phyloP scores from a whole-genome alignment of 64 coral and sea anemone genomes.

The Montipora foliosa region DNA sequence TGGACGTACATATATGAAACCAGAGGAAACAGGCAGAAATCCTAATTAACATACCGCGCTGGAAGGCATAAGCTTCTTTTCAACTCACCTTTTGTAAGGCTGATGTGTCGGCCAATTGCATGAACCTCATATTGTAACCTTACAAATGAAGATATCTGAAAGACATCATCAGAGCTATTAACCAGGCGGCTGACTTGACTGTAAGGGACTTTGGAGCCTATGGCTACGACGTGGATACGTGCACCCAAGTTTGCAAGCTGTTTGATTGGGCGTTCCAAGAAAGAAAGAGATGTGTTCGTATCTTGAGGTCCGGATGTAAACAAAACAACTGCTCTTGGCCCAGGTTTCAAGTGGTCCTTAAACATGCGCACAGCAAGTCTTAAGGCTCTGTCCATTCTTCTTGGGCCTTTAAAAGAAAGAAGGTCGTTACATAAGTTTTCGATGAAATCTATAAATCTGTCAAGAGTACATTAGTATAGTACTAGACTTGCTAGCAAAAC shows the following conservation, averaged over 20 bases:
- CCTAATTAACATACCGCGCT: background rate
- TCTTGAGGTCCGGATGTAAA: conserved; percentile 69
- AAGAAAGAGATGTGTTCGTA: background rate
- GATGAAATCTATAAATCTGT: no score
- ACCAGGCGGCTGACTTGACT: conserved; percentile 18
- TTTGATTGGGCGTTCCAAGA: conserved; percentile 26
- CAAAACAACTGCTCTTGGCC: conserved; percentile 43
- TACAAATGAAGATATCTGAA: conserved; percentile 37
- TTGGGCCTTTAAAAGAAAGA: conserved; percentile 30
- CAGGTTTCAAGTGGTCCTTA: background rate
- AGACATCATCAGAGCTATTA: conserved; percentile 38
- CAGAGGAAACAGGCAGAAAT: no score
- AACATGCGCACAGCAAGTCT: conserved; percentile 49
- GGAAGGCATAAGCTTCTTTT: background rate
- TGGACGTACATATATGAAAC: no score
- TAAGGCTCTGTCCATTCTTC: conserved; percentile 78
- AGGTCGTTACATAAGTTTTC: background rate
- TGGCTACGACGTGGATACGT: conserved; percentile 71
- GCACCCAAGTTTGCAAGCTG: conserved; percentile 56
- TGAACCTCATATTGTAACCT: conserved; percentile 13
- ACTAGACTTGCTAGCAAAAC: no score
- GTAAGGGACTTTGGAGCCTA: conserved; percentile 41
- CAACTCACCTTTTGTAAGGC: background rate
- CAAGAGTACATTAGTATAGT: no score
- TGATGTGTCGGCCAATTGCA: conserved; percentile 15